Conservation (phyloP, 2,797 vertebrate species). For the Myioborus melanocephalus region DNA sequence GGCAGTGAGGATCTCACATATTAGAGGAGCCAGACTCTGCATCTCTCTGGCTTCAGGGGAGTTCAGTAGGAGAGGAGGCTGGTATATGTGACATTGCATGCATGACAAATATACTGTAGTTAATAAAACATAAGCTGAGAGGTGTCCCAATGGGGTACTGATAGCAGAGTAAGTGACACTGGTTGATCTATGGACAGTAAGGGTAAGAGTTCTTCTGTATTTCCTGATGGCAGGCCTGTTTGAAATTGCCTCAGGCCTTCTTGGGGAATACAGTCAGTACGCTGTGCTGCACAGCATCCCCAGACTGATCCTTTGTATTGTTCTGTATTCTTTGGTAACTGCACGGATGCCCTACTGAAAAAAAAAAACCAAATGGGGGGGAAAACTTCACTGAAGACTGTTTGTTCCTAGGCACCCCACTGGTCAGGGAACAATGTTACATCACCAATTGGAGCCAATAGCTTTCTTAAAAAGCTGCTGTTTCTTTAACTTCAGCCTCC, state of each 20-base stretch:
- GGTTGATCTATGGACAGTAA: not conserved
- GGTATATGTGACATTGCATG: not conserved
- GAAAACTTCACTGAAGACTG: not conserved
- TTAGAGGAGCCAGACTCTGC: not conserved
- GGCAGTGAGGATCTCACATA: not conserved
- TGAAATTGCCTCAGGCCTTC: not conserved
- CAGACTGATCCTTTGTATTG: not conserved
- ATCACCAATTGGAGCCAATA: not conserved
- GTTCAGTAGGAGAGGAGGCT: not conserved
- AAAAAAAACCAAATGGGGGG: rapidly evolving
- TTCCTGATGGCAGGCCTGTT: not conserved
- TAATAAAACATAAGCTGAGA: not conserved
- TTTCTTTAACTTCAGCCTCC: not conserved
- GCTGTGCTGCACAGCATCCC: not conserved
- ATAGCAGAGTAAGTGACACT: not conserved
- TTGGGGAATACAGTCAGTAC: not conserved
- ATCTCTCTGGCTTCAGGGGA: not conserved
- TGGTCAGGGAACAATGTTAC: not conserved
- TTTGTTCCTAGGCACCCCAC: not conserved
- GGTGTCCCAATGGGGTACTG: not conserved
- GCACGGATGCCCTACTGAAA: not conserved
- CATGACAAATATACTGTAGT: not conserved
- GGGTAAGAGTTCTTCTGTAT: not conserved
- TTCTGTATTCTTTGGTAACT: not conserved
- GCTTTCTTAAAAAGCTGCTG: not conserved